Base-by-base conservation (phyloP, 2,113 vertebrate species). In the Coracopsis vasa region DNA sequence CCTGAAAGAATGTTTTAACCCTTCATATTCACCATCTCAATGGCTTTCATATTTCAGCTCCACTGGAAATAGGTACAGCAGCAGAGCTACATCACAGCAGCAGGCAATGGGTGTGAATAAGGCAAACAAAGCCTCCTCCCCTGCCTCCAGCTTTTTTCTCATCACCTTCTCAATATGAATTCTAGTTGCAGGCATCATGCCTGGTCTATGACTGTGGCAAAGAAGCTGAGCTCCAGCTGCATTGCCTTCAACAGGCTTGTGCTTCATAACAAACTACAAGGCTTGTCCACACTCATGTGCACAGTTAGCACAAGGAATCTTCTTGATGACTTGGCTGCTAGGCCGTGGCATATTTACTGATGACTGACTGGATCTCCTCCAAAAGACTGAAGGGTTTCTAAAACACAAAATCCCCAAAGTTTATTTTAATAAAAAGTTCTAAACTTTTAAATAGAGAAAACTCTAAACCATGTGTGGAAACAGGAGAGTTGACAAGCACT, bases 41-140 rank as follows among this genome's bases (percentile, higher is more conserved):
- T 23, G 7, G 16, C 10, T 75, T 82, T 64, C 16, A 28, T 50
- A 8, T n/a, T 73, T 53, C 45, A 66, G 4, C 5, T 71, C 42
- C 8, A 18, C 51, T 37, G 33, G 9, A 18, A 48, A 45, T 35
- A 44, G 0, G 0, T 11, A 71, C 3, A 45, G 21, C 5, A 47
- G 35, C 4, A 72, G 10, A 80, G 11, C 9, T 75, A 0, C 29
- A 72, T 51, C 3, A 62, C 12, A 66, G 16, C 16, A 66, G 11
- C 12, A 53, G 0, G 10, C 3, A 79, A 10, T 4, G 11, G 10
- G 2, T 33, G 3, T 16, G 8, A 50, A 61, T 11, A 65, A 7
- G 19, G 10, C 1, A 70, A 27, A 54, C 29, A 69, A 85, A 56
- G 4, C 4, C 33, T 24, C 10, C 73, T 73, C 8, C 10, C 5